phyloP scores from a whole-genome alignment of 2,888 invertebrate genomes.

The Acrobasis suavella region DNA sequence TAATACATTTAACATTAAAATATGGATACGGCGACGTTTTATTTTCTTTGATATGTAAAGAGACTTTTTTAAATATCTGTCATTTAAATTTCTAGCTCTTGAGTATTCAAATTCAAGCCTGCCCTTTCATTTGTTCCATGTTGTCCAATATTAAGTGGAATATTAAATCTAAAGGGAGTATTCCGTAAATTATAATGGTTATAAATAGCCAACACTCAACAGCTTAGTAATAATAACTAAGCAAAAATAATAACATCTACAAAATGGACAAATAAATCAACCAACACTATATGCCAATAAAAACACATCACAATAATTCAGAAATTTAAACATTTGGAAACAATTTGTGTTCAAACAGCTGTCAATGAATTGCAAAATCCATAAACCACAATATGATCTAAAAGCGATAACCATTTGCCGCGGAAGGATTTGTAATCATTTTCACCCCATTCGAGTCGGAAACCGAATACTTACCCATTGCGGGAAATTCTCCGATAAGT shows the following conservation, averaged over 20 bases:
- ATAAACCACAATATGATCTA: conserved; percentile 32
- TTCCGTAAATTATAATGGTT: too few species aligned
- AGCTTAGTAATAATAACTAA: too few species aligned
- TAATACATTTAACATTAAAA: conserved; percentile 57
- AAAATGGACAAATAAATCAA: not conserved
- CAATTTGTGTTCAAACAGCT: conserved; percentile 21
- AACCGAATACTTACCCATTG: conserved; percentile 33
- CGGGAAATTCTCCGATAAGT: conserved; percentile 35
- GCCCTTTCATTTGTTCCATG: not conserved
- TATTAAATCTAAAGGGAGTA: not conserved
- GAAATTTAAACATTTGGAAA: conserved; percentile 10
- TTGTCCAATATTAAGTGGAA: not conserved
- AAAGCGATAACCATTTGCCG: conserved; percentile 34
- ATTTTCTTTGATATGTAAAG: conserved; percentile 48
- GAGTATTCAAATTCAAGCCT: not conserved
- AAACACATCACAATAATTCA: not conserved
- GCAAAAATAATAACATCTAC: not conserved
- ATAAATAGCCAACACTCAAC: too few species aligned
- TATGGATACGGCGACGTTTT: conserved; percentile 44
- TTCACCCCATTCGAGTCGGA: conserved; percentile 36
- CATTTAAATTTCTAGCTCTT: not conserved
- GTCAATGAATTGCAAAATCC: conserved; percentile 17
- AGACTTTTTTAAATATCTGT: conserved; percentile 32
- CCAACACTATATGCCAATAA: not conserved
- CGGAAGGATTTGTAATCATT: conserved; percentile 36